These are phyloP conservation scores for Rattus norvegicus DNA, from an alignment of 2,113 vertebrate species.

Conservation along the genomic window DNA sequence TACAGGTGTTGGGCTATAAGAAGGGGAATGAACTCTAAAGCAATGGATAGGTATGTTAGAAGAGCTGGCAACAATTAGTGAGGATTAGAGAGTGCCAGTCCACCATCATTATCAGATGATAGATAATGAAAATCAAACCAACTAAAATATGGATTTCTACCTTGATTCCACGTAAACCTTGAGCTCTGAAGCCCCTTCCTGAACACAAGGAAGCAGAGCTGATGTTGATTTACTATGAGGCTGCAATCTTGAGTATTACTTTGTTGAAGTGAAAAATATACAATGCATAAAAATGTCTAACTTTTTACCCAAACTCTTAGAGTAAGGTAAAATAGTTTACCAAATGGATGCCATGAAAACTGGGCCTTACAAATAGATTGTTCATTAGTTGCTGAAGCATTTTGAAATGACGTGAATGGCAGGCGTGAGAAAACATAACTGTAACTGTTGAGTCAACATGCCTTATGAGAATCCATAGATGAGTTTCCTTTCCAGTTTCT, in stretches of 20 bases:
- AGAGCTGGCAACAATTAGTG: conserved; percentile 61
- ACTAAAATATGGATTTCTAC: conserved; percentile 77
- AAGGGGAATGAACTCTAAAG: conserved; percentile 32
- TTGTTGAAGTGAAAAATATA: conserved; percentile 60
- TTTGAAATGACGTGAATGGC: conserved; percentile 43
- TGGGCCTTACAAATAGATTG: conserved; percentile 15
- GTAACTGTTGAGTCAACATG: conserved; percentile 26
- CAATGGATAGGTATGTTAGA: conserved; percentile 36
- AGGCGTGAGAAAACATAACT: conserved; percentile 19
- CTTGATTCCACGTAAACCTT: conserved; percentile 61
- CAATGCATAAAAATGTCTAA: conserved; percentile 48
- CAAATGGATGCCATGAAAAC: conserved; percentile 35
- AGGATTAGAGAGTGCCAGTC: conserved; percentile 69
- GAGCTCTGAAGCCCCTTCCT: conserved; percentile 79
- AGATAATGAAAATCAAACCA: conserved; percentile 70
- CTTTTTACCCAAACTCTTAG: conserved; percentile 40
- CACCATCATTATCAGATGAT: conserved; percentile 57
- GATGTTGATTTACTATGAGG: conserved; percentile 72
- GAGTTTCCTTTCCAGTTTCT: background rate
- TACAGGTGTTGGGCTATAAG: background rate
- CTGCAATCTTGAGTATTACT: conserved; percentile 71
- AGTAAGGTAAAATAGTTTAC: conserved; percentile 65
- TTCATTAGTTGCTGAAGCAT: background rate
- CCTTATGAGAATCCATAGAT: background rate
- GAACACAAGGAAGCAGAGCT: conserved; percentile 66